phyloP scores from a whole-genome alignment of 2,888 invertebrate species.

The Phania funesta region DNA sequence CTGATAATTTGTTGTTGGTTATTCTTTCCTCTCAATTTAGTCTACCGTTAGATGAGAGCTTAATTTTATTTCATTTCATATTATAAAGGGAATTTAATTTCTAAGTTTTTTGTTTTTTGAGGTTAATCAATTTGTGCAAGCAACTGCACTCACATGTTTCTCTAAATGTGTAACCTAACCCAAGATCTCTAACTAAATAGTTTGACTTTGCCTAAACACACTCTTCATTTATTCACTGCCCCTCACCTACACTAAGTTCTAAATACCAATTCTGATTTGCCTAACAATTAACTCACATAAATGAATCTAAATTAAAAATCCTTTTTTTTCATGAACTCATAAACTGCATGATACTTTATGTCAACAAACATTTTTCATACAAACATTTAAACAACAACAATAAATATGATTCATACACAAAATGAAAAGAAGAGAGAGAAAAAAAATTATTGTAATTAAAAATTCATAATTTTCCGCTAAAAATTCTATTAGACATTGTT shows the following conservation, averaged over 20 bases:
- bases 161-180: background rate
- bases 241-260: no score
- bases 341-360: constrained; percentile 39
- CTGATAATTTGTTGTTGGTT: no score
- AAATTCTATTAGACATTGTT: constrained; percentile 57
- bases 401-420: constrained; percentile 44
- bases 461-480: constrained; percentile 65
- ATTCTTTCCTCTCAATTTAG: no score
- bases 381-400: constrained; percentile 42
- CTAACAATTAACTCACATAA: background rate
- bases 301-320: background rate
- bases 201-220: background rate
- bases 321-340: background rate
- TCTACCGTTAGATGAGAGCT: no score
- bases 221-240: background rate
- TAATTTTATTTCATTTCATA: no score
- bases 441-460: constrained; percentile 53
- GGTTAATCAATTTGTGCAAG: no score
- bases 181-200: background rate
- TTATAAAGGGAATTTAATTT: no score
- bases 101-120: no score
- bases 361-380: constrained; percentile 25
- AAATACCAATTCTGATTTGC: no score
- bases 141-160: background rate
- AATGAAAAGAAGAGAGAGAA: background rate